Conservation (phyloP, 2,888 invertebrate species). For the Spisula solida region DNA sequence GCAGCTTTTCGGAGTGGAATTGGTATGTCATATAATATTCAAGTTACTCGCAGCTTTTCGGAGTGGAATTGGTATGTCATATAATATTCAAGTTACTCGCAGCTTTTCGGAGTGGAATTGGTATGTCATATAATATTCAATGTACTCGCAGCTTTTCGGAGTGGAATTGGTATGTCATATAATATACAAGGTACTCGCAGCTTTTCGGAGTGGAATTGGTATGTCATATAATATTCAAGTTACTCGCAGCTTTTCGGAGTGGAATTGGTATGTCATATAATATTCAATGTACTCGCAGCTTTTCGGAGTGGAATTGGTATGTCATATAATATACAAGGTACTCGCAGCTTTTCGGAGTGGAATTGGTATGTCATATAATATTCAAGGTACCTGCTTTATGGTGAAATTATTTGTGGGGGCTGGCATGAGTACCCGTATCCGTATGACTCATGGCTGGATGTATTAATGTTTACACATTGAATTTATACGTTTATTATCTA, state of each 20-base stretch:
- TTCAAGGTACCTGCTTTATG: background rate
- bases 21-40: too few species aligned
- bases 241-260: background rate
- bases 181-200: background rate
- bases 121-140: too few species aligned
- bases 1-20: background rate
- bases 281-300: background rate
- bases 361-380: too few species aligned
- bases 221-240: too few species aligned
- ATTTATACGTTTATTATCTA: background rate
- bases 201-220: background rate
- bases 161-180: background rate
- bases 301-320: background rate
- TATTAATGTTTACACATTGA: background rate
- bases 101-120: background rate
- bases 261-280: background rate
- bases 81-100: background rate
- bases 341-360: background rate
- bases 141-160: background rate
- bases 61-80: background rate
- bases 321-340: too few species aligned
- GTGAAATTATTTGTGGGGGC: background rate
- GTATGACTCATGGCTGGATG: background rate
- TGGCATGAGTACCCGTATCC: background rate
- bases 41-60: background rate